Conservation (phyloP, 2,888 invertebrate species). For the Agrotis ipsilon region DNA sequence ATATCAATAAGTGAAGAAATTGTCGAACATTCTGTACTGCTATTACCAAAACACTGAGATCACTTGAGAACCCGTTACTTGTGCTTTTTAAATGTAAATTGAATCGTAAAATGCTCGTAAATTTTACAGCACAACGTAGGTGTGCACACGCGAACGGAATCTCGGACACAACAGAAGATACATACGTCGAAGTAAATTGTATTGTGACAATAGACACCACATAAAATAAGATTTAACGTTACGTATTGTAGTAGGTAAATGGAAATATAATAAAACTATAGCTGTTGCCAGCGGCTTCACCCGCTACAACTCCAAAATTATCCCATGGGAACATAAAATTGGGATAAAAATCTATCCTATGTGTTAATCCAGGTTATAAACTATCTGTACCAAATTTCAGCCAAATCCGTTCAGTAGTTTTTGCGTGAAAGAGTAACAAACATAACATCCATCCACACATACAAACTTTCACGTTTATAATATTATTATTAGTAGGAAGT, state of each 20-base stretch:
- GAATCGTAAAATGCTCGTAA: slow-evolving; percentile 82
- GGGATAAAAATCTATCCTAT: too few relatives aligned
- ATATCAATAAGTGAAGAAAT: slow-evolving; percentile 62
- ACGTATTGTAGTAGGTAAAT: slow-evolving; percentile 26
- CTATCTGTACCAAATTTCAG: too few relatives aligned
- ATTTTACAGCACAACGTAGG: slow-evolving; percentile 77
- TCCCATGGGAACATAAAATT: too few relatives aligned
- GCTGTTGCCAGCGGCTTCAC: too few relatives aligned
- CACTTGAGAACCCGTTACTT: slow-evolving; percentile 78
- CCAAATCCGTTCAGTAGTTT: too few relatives aligned
- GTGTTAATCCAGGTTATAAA: too few relatives aligned
- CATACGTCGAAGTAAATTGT: slow-evolving; percentile 53
- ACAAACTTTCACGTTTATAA: too few relatives aligned
- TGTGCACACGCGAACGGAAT: slow-evolving; percentile 67
- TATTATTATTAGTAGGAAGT: too few relatives aligned
- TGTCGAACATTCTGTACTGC: slow-evolving; percentile 69
- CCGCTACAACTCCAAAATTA: too few relatives aligned
- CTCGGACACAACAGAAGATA: slow-evolving; percentile 49
- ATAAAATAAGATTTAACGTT: slow-evolving; percentile 49
- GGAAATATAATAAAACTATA: slow-evolving; percentile 26
- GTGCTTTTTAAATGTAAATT: slow-evolving; percentile 84
- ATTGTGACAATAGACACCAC: slow-evolving; percentile 62
- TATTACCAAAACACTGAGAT: slow-evolving; percentile 75
- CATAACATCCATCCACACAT: too few relatives aligned
- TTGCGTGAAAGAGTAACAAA: too few relatives aligned